These are phyloP conservation scores for Diploscapter pachys DNA, from an alignment of 1,140 invertebrate genomes.

Conservation along the genomic window DNA sequence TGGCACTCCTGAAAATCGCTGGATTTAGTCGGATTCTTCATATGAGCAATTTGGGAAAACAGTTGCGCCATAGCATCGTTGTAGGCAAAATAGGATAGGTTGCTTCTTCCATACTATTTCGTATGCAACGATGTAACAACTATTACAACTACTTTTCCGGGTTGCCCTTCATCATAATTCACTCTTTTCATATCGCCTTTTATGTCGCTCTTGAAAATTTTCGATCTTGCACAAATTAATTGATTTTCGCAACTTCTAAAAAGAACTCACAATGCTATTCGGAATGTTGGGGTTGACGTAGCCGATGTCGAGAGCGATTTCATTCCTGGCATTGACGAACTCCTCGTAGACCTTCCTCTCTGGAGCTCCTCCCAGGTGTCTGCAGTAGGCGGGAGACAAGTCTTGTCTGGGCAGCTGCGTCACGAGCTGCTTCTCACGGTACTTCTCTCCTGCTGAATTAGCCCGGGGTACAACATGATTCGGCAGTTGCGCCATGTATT, in stretches of 20 bases:
- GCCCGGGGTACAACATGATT: slow-evolving; percentile 73
- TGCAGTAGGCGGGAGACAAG: slow-evolving; percentile 79
- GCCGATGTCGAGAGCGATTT: slow-evolving; percentile 90
- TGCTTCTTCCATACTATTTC: not conserved
- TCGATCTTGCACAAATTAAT: too few relatives aligned
- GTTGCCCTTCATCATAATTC: not conserved
- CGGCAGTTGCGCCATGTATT: slow-evolving; percentile 74
- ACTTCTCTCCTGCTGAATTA: slow-evolving; percentile 74
- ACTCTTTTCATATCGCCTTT: too few relatives aligned
- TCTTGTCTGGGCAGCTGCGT: slow-evolving; percentile 86
- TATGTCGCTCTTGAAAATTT: too few relatives aligned
- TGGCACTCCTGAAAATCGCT: slow-evolving; percentile 65
- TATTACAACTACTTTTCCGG: not conserved
- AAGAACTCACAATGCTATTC: slow-evolving; percentile 48
- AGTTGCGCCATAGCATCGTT: not conserved
- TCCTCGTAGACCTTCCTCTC: slow-evolving; percentile 70
- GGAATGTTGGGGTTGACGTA: slow-evolving; percentile 62
- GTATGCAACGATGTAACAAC: not conserved
- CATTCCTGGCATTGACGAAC: slow-evolving; percentile 84
- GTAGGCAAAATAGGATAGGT: not conserved
- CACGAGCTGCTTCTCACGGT: slow-evolving; percentile 77
- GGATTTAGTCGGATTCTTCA: too few relatives aligned
- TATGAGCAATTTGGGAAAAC: too few relatives aligned
- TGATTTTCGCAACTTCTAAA: not conserved
- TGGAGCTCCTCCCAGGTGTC: slow-evolving; percentile 69